Evolutionary conservation across 2,888 invertebrate genomes (phyloP).

Genomic region (Actias luna): DNA sequence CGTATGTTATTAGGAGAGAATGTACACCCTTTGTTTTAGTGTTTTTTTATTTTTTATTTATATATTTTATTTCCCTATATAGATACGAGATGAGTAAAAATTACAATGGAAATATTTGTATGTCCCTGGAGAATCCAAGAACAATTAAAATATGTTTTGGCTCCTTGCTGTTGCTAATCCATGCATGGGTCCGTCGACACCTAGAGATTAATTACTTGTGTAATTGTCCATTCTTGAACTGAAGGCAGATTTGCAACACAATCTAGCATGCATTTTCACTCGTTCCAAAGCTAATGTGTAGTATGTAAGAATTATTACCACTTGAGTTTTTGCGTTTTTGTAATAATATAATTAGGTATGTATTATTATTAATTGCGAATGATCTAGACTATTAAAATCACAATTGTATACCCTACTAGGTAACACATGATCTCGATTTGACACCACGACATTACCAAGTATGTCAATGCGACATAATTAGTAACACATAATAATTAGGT

Average conservation of each 20-base stretch:
- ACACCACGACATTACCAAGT: too few relatives aligned
- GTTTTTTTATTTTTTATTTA: slow-evolving; percentile 31
- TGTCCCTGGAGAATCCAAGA: slow-evolving; percentile 24
- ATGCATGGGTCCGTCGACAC: slow-evolving; percentile 46
- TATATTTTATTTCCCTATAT: slow-evolving; percentile 12
- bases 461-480: too few relatives aligned
- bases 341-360: not conserved
- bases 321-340: not conserved
- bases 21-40: slow-evolving; percentile 67
- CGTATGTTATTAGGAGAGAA: slow-evolving; percentile 63
- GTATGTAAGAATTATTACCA: not conserved
- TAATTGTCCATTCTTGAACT: slow-evolving; percentile 1
- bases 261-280: not conserved
- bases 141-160: not conserved
- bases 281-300: not conserved
- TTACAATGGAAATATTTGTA: slow-evolving; percentile 34
- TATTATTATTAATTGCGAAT: too few relatives aligned
- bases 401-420: too few relatives aligned
- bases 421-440: too few relatives aligned
- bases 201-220: not conserved
- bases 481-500: too few relatives aligned
- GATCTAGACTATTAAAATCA: too few relatives aligned
- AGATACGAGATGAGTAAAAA: slow-evolving; percentile 2
- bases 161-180: slow-evolving; percentile 40
- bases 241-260: not conserved